phyloP scores from a whole-genome alignment of 2,113 vertebrate genomes.

The Gyps fulvus region DNA sequence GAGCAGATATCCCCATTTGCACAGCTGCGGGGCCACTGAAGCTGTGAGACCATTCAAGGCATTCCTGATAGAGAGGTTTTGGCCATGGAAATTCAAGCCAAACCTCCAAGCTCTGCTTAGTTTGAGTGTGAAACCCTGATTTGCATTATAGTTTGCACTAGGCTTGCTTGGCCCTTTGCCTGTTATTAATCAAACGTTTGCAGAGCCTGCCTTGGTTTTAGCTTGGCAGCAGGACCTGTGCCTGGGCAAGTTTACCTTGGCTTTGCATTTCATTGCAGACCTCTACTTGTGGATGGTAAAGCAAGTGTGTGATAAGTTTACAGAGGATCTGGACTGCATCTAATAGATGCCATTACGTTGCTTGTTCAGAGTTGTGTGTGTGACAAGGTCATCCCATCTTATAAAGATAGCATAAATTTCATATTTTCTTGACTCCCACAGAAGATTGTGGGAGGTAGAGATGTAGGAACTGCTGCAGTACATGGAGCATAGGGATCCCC shows the following conservation, averaged over 20 bases:
- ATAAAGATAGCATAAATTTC: background rate
- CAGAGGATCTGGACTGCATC: background rate
- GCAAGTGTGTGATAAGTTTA: background rate
- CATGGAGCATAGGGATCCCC: background rate
- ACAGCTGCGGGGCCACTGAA: background rate
- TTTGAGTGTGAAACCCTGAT: background rate
- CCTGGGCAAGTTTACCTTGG: background rate
- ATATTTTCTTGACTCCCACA: background rate
- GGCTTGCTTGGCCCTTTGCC: background rate
- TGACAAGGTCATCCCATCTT: background rate
- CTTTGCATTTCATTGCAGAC: background rate
- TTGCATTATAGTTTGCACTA: background rate
- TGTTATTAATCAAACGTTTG: background rate
- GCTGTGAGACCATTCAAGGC: background rate
- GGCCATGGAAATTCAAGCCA: background rate
- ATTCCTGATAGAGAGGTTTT: background rate
- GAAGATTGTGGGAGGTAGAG: background rate
- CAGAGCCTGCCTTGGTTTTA: background rate
- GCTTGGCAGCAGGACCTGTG: background rate
- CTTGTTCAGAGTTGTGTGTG: background rate
- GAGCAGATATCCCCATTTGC: background rate
- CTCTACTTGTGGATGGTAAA: background rate
- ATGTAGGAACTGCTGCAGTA: background rate
- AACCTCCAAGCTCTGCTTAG: background rate
- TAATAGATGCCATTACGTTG: background rate